Conservation (phyloP, 2,888 invertebrate genomes). For the Meloe dianella region DNA sequence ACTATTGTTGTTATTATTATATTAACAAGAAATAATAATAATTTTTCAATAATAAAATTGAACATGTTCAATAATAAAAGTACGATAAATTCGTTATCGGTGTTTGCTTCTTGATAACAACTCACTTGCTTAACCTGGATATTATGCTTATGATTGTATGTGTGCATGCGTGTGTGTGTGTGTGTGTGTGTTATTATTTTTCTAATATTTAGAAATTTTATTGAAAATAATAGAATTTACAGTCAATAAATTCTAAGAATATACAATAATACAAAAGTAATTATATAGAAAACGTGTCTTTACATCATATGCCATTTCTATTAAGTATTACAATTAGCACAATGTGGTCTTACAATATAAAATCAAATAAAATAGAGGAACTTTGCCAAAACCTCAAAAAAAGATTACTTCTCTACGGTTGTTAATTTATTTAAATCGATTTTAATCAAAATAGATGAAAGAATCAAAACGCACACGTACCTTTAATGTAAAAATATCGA, state of each 20-base stretch:
- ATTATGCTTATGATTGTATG: not conserved
- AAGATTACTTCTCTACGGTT: no score
- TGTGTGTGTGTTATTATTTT: no score
- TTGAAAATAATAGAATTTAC: not conserved
- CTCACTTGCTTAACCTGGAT: slow-evolving; percentile 5
- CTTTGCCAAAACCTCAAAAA: no score
- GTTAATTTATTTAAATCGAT: no score
- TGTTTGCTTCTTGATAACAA: slow-evolving; percentile 6
- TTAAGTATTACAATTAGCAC: slow-evolving; percentile 7
- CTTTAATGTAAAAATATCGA: not conserved
- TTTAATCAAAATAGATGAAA: no score
- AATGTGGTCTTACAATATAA: not conserved
- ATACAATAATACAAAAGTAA: no score
- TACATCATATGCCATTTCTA: not conserved
- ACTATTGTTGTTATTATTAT: not conserved
- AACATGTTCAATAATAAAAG: not conserved
- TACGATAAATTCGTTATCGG: slow-evolving; percentile 10
- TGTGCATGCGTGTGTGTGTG: no score
- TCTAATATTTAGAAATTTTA: not conserved
- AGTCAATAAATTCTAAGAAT: not conserved
- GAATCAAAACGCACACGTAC: no score
- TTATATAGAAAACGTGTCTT: slow-evolving; percentile 1
- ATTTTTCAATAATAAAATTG: not conserved
- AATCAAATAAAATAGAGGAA: no score
- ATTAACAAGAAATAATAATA: no score